Percentiles rank a stretch among this genome's conserved stretches.
Evolutionary conservation across 2,888 invertebrate genomes (phyloP).

Genomic region (Hymenopus coronatus): DNA sequence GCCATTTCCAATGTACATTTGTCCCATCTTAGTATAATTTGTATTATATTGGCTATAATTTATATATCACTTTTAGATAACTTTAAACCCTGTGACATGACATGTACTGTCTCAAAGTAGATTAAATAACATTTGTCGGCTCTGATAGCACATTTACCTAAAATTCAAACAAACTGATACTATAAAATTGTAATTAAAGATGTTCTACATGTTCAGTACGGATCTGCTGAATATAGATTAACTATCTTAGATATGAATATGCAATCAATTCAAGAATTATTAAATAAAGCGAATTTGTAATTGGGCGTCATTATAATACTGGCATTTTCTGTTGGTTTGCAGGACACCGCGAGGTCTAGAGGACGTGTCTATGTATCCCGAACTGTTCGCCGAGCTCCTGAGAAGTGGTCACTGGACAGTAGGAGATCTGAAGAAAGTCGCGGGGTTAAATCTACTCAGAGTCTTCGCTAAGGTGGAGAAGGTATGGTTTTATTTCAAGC

Average conservation of each 20-base stretch:
- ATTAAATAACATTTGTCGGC: too few species aligned
- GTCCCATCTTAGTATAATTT: too few species aligned
- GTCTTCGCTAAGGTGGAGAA: conserved; percentile 56
- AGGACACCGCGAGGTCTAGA: conserved; percentile 79
- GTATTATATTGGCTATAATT: too few species aligned
- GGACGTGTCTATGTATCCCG: conserved; percentile 69
- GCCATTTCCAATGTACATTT: too few species aligned
- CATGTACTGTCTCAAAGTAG: too few species aligned
- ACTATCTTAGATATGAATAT: background rate
- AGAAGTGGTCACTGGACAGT: conserved; percentile 61
- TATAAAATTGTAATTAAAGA: too few species aligned
- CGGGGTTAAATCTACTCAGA: conserved; percentile 62
- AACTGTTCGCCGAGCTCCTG: conserved; percentile 63
- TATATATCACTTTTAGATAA: too few species aligned
- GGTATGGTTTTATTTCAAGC: conserved; percentile 42
- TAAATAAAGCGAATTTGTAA: background rate
- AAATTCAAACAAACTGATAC: too few species aligned
- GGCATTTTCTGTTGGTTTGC: conserved; percentile 35
- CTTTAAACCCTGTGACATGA: too few species aligned
- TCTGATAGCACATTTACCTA: too few species aligned
- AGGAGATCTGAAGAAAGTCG: conserved; percentile 62
- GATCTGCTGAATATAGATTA: background rate
- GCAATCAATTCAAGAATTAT: background rate
- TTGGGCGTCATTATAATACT: background rate
- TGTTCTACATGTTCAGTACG: too few species aligned